Evolutionary conservation across 2,797 vertebrate species (phyloP), one percentile per base, ranked within the genome.

Genomic region (Esox lucius): DNA sequence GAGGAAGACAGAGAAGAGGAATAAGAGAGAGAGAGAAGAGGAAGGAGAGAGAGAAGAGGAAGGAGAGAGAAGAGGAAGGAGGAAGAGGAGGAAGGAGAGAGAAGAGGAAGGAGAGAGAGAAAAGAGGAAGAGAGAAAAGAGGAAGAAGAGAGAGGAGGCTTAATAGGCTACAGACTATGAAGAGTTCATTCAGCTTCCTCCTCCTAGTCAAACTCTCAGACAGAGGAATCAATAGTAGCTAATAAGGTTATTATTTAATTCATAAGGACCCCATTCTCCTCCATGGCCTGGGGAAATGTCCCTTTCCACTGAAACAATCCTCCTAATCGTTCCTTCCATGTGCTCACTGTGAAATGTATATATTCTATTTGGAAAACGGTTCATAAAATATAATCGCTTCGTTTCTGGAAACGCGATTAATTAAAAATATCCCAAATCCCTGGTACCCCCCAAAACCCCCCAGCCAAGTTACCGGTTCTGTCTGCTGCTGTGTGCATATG

Each of bases 201-300:
- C 51, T n/a, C 19, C 51, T n/a, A 59, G 56, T 59, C n/a, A 89
- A 91, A 91, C 91, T 89, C 89, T 86, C 88, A 92, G 91, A 91
- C 89, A 91, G 89, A 87, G 87, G 91, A 91, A 93, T 93, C 91
- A 93, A 92, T 92, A 88, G 90, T 90, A 91, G 89, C 72, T 92
- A 93, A 93, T 92, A 92, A 91, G 86, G 89, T 90, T 91, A 91
- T 93, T 93, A 93, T 92, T 93, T 93, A 92, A 93, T 93, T 91
- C 90, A 93, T 91, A 91, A 89, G 90, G 91, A 91, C 91, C 91
- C 91, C 91, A 91, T 91, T 92, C 90, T 87, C 89, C 90, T 86
- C 89, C 85, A 87, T 88, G 90, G 88, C 91, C 91, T 77, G 78
- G 11, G 91, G 90, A 91, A 90, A 90, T 87, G 86, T 91, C 89